Percentiles rank a stretch among this genome's conserved stretches.
Conservation (phyloP, 2,888 invertebrate species). For the Byasa hedistus region DNA sequence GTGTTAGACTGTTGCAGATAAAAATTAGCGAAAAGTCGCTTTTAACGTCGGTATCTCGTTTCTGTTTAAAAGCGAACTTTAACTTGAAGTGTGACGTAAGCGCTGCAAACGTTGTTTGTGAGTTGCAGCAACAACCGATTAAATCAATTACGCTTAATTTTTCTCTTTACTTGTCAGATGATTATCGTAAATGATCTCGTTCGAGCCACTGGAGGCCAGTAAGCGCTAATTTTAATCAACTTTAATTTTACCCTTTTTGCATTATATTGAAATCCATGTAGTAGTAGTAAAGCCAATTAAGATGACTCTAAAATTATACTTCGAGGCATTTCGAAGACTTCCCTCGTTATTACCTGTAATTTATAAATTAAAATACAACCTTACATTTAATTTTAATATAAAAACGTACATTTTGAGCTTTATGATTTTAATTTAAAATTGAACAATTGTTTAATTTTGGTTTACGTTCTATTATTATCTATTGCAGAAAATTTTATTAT, state of each 20-base stretch:
- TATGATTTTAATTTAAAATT: slow-evolving; percentile 2
- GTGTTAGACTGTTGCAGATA: background rate
- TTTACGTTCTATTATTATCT: background rate
- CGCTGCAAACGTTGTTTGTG: slow-evolving; percentile 9
- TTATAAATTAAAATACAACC: slow-evolving; percentile 16
- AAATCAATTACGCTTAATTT: slow-evolving; percentile 31
- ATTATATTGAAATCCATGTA: slow-evolving; percentile 23
- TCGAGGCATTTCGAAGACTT: slow-evolving; percentile 5
- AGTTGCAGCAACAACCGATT: slow-evolving; percentile 25
- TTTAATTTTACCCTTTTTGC: slow-evolving; percentile 26
- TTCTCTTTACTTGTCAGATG: slow-evolving; percentile 28
- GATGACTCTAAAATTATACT: slow-evolving; percentile 28
- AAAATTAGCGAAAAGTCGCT: too few relatives aligned
- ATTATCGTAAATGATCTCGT: slow-evolving; percentile 30
- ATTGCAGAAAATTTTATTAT: background rate
- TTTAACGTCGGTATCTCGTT: slow-evolving; percentile 3
- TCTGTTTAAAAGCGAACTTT: slow-evolving; percentile 10
- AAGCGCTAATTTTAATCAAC: slow-evolving; percentile 30
- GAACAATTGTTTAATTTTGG: background rate
- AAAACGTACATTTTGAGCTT: slow-evolving; percentile 6
- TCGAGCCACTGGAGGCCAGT: slow-evolving; percentile 23
- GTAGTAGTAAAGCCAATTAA: slow-evolving; percentile 23
- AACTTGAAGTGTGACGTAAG: slow-evolving; percentile 12
- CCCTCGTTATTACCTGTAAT: slow-evolving; percentile 11
- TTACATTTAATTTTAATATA: background rate